phyloP scores from a whole-genome alignment of 1,140 invertebrate genomes.

The Oryctes rhinoceros region DNA sequence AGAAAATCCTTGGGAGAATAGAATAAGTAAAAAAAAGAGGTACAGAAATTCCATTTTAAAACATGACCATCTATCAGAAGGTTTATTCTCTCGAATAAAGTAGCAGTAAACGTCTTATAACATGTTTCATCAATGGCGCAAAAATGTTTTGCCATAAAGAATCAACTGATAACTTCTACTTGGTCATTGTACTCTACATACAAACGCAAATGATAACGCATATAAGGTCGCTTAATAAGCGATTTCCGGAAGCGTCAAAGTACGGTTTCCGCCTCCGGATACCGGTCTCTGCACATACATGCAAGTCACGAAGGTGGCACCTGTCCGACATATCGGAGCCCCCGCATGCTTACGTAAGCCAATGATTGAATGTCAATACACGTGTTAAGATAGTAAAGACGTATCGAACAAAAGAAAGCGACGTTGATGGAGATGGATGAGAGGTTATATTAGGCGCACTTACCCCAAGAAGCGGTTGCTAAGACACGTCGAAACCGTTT shows the following conservation, averaged over 20 bases:
- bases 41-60: too few species aligned
- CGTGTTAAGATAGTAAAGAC: not conserved
- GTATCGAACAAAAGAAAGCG: not conserved
- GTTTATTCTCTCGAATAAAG: too few species aligned
- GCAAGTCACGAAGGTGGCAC: slow-evolving; percentile 24
- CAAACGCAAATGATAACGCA: slow-evolving; percentile 2
- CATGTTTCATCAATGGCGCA: not conserved
- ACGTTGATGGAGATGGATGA: not conserved
- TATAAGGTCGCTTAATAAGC: not conserved
- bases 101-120: too few species aligned
- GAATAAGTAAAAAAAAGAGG: too few species aligned
- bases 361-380: slow-evolving; percentile 2
- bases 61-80: too few species aligned
- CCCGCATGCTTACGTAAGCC: not conserved
- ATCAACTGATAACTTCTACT: not conserved
- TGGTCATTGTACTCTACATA: not conserved
- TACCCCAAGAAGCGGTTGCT: slow-evolving; percentile 9
- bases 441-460: not conserved
- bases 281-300: not conserved
- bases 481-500: not conserved
- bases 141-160: not conserved
- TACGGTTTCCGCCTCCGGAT: slow-evolving; percentile 13
- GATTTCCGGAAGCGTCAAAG: slow-evolving; percentile 3
- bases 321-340: not conserved
- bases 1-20: too few species aligned